These are phyloP conservation scores for Paralvinella palmiformis DNA, from an alignment of 1,140 invertebrate genomes.

Conservation along the genomic window DNA sequence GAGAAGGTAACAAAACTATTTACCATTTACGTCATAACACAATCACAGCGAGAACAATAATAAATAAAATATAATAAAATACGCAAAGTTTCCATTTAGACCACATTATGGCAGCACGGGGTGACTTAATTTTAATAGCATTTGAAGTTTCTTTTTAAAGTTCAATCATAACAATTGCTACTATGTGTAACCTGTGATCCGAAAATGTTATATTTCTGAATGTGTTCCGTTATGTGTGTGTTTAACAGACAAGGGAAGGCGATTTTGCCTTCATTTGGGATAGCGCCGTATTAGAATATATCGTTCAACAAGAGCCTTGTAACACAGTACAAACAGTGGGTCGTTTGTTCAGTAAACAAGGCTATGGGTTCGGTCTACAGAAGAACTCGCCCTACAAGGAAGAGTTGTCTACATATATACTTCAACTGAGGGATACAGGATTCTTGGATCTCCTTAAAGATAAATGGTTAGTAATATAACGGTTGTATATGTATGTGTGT, in stretches of 20 bases:
- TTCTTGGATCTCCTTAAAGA: neutral
- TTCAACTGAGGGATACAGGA: neutral
- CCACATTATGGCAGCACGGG: too few relatives aligned
- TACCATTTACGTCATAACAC: too few relatives aligned
- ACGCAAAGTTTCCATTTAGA: too few relatives aligned
- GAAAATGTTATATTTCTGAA: too few relatives aligned
- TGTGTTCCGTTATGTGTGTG: too few relatives aligned
- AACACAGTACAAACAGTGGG: neutral
- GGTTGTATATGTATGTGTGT: neutral
- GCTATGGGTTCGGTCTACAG: neutral
- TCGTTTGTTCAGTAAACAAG: neutral
- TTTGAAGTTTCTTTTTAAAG: too few relatives aligned
- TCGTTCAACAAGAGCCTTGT: neutral
- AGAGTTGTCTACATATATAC: neutral
- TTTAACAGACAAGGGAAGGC: neutral
- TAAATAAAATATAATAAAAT: too few relatives aligned
- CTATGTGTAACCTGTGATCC: too few relatives aligned
- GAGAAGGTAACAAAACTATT: too few relatives aligned
- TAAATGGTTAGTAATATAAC: neutral
- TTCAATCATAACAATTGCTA: too few relatives aligned
- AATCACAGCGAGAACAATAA: too few relatives aligned
- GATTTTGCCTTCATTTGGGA: neutral
- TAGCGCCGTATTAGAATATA: neutral
- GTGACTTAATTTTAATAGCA: too few relatives aligned
- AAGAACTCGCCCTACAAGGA: neutral